Conservation (phyloP, 2,113 vertebrate genomes). For the rat (Rattus norvegicus) region GRCr8 NC_086031.1:34028001-34028500, state of each 20-base stretch:
- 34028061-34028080: constrained; percentile 88
- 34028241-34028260: constrained; percentile 78
- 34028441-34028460: constrained; percentile 78
- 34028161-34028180: constrained; percentile 85
- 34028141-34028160: constrained; percentile 88
- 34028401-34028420: constrained; percentile 77
- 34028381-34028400: constrained; percentile 82
- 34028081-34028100: constrained; percentile 85
- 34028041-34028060: constrained; percentile 83
- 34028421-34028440: constrained; percentile 78
- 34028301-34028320: constrained; percentile 88
- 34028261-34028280: constrained; percentile 86
- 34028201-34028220: constrained; percentile 89
- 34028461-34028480: not conserved
- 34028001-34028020: constrained; percentile 91
- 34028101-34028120: constrained; percentile 92
- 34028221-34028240: constrained; percentile 89
- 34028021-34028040: constrained; percentile 90
- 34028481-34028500: not conserved
- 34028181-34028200: constrained; percentile 88
- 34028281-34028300: constrained; percentile 84
- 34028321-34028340: constrained; percentile 88
- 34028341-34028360: constrained; percentile 70
- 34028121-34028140: constrained; percentile 86
- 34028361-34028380: constrained; percentile 80